phyloP scores from a whole-genome alignment of 2,113 vertebrate genomes.

The Colius striatus region DNA sequence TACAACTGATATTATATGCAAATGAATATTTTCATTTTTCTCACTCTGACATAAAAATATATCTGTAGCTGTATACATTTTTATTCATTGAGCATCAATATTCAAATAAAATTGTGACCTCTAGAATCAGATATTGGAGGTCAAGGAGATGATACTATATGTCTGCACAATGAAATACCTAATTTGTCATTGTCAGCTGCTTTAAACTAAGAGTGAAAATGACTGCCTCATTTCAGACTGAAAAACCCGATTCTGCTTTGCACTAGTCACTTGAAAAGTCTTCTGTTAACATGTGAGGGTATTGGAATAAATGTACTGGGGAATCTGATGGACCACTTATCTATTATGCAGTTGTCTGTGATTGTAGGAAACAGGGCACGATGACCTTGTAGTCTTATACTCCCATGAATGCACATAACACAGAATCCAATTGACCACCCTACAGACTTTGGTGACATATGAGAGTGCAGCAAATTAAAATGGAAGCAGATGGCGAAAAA shows the following conservation, averaged over 20 bases:
- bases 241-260: background rate
- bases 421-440: background rate
- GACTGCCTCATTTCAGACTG: background rate
- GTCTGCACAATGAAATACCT: background rate
- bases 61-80: background rate
- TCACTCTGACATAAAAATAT: background rate
- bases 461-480: conserved; percentile 25
- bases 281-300: background rate
- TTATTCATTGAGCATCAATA: background rate
- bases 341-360: background rate
- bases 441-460: background rate
- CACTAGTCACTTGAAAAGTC: background rate
- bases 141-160: background rate
- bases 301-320: background rate
- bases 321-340: background rate
- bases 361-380: background rate
- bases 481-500: conserved; percentile 9
- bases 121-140: background rate
- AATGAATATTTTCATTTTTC: background rate
- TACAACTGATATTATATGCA: background rate
- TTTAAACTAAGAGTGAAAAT: background rate
- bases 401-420: background rate
- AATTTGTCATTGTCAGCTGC: background rate
- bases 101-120: background rate
- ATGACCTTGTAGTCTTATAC: background rate